These are phyloP conservation scores for Acanthurus leucopareius DNA, from an alignment of 2,797 vertebrate genomes.

Conservation along the genomic window DNA sequence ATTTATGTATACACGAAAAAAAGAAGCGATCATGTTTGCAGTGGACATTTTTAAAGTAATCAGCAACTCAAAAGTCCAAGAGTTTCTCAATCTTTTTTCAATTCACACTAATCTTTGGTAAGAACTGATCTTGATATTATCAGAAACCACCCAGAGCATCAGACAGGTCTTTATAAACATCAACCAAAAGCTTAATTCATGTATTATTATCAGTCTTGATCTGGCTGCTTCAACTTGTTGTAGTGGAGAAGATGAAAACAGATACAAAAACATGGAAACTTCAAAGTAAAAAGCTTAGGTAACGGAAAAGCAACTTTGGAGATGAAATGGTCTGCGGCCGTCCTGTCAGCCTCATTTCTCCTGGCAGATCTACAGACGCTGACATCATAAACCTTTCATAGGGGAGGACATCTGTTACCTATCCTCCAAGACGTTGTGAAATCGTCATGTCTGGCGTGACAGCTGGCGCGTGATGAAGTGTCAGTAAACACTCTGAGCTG, in stretches of 20 bases:
- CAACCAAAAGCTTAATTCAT: background rate
- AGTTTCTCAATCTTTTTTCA: background rate
- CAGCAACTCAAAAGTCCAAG: background rate
- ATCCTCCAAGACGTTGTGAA: conserved; percentile 28
- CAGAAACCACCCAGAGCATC: background rate
- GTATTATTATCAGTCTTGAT: background rate
- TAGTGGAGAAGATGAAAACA: conserved; percentile 25
- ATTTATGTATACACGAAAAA: background rate
- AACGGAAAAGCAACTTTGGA: conserved; percentile 55
- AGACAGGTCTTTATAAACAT: background rate
- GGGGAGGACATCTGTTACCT: conserved; percentile 60
- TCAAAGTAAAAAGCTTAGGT: conserved; percentile 14
- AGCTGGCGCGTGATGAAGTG: conserved; percentile 47
- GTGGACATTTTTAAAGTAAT: background rate
- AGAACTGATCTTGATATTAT: background rate
- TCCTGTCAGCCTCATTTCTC: conserved; percentile 45
- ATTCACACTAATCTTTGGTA: background rate
- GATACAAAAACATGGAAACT: conserved; percentile 35
- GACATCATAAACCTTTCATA: conserved; percentile 56
- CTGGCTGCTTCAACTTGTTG: conserved; percentile 9
- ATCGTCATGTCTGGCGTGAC: conserved; percentile 30
- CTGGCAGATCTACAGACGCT: conserved; percentile 29
- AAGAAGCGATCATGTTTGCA: background rate
- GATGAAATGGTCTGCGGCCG: conserved; percentile 44
- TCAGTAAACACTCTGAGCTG: conserved; percentile 33